Conservation (phyloP, 2,888 invertebrate species). For the Latrodectus hesperus region DNA sequence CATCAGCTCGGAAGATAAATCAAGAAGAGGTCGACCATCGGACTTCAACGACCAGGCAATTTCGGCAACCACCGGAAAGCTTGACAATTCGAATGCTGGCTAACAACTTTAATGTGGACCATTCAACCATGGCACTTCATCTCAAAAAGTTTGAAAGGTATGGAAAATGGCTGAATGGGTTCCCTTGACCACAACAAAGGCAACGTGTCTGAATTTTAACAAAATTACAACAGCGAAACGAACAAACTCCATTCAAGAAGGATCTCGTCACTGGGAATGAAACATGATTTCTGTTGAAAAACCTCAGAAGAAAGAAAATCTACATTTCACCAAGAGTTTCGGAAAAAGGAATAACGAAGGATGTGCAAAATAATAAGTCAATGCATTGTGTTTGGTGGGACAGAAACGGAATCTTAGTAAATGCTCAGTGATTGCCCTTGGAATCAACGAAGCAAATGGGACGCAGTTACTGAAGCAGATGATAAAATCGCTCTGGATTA, state of each 20-base stretch:
- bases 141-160: constrained; percentile 11
- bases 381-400: no score
- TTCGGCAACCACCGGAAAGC: constrained; percentile 15
- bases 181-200: not conserved
- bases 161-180: constrained; percentile 9
- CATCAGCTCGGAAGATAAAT: not conserved
- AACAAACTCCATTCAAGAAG: not conserved
- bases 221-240: not conserved
- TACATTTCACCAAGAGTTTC: no score
- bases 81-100: constrained; percentile 9
- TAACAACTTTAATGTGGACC: not conserved
- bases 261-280: constrained; percentile 23
- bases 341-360: no score
- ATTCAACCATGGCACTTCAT: not conserved
- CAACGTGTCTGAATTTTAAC: not conserved
- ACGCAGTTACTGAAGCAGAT: no score
- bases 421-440: not conserved
- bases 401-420: not conserved
- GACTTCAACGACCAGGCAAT: constrained; percentile 24
- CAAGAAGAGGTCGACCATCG: not conserved
- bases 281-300: not conserved
- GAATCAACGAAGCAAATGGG: not conserved
- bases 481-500: no score
- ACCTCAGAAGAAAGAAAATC: constrained; percentile 3
- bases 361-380: no score